A percentile compares a stretch with the other conserved stretches of the same genome.
Evolutionary conservation across 2,113 vertebrate species (phyloP).

Genomic region (Stigmatopora argus): DNA sequence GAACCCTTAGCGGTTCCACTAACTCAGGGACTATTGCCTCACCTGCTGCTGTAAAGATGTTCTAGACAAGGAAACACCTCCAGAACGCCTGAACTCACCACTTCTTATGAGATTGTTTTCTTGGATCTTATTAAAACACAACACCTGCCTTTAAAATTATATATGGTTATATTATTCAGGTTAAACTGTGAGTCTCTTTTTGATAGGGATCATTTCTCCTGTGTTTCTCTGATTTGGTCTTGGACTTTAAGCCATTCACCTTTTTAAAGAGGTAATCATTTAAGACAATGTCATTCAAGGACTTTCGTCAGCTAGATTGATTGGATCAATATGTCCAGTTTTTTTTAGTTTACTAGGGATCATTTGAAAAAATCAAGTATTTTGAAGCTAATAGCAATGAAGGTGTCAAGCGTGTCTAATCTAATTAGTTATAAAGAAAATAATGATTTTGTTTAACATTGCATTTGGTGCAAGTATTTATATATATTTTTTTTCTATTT

Average conservation of each 20-base stretch:
- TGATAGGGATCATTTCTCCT: slow-evolving; percentile 50
- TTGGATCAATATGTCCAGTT: no score
- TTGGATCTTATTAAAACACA: slow-evolving; percentile 84
- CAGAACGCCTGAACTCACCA: slow-evolving; percentile 56
- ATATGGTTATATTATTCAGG: slow-evolving; percentile 86
- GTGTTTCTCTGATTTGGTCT: slow-evolving; percentile 44
- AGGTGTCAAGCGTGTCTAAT: no score
- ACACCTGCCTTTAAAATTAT: slow-evolving; percentile 84
- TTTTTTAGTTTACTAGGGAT: no score
- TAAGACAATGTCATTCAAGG: neutral
- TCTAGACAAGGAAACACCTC: slow-evolving; percentile 75
- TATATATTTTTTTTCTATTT: no score
- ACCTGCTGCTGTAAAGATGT: slow-evolving; percentile 76
- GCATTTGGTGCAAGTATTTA: no score
- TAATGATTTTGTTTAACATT: no score
- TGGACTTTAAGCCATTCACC: slow-evolving; percentile 22
- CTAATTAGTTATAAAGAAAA: no score
- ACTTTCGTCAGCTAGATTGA: neutral
- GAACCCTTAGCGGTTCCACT: slow-evolving; percentile 77
- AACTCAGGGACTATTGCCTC: slow-evolving; percentile 90
- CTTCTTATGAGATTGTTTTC: slow-evolving; percentile 79
- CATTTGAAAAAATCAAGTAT: no score
- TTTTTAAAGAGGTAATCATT: slow-evolving; percentile 18
- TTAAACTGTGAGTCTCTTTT: slow-evolving; percentile 86
- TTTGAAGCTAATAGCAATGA: no score